These are phyloP conservation scores for Leptopilina clavipes DNA, from an alignment of 1,140 invertebrate species.

Conservation along the genomic window DNA sequence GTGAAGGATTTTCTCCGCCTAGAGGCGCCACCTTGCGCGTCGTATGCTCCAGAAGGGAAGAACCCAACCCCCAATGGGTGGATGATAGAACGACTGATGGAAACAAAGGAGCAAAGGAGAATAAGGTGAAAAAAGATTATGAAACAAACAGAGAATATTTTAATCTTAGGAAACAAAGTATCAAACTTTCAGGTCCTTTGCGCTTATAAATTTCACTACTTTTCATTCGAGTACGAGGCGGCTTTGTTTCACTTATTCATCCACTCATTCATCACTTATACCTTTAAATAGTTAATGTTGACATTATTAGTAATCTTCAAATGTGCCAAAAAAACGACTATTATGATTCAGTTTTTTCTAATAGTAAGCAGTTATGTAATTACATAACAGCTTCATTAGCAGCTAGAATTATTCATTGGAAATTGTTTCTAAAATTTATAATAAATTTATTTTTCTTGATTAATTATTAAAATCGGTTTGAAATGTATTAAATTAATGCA, in stretches of 20 bases:
- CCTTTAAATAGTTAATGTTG: background rate
- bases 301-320: background rate
- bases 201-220: slow-evolving; percentile 14
- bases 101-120: slow-evolving; percentile 40
- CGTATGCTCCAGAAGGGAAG: slow-evolving; percentile 38
- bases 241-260: background rate
- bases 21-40: slow-evolving; percentile 61
- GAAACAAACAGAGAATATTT: slow-evolving; percentile 27
- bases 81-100: slow-evolving; percentile 39
- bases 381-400: too few species aligned
- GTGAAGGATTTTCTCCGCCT: slow-evolving; percentile 39
- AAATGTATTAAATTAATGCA: too few species aligned
- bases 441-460: too few species aligned
- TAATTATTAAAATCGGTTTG: too few species aligned
- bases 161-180: background rate
- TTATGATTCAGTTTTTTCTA: background rate
- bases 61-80: slow-evolving; percentile 30
- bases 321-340: background rate
- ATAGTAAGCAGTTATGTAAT: too few species aligned
- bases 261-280: slow-evolving; percentile 1
- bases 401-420: too few species aligned
- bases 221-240: background rate
- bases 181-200: background rate
- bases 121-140: slow-evolving; percentile 4
- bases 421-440: too few species aligned